Base-by-base conservation (phyloP, 2,797 vertebrate genomes). In the Dryobates pubescens region DNA sequence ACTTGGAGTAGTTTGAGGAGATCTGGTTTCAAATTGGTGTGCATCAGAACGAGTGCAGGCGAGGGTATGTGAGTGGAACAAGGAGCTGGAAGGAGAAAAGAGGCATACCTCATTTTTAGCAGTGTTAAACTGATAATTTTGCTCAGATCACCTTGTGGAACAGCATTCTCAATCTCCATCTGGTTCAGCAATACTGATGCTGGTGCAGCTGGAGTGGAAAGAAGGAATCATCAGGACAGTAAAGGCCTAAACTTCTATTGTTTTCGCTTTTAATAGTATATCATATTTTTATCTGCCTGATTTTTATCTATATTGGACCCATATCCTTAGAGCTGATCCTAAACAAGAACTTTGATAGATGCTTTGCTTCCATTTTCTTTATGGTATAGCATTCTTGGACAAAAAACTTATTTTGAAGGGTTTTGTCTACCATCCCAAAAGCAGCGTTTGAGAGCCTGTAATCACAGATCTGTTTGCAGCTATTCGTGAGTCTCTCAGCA, bases 331-430 rank as follows among this genome's bases (percentile, higher is more conserved):
- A 88, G 17, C 14, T 69, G 41, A 32, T 77, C 17, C 18, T 73
- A 74, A 89, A 20, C 9, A 30, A 53, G 43, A 74, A 17, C 19
- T 84, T 32, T 7, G 23, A 45, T 53, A 62, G 32, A 20, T 82
- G 30, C 20, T 10, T 80, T 41, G 10, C 51, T 86, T 75, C 53
- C 2, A 0, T 91, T 89, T 61, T 77, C 56, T 72, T 92, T 17
- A 24, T 59, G 32, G 16, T 91, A 4, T 54, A 17, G 16, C 6
- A 9, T 70, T 77, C 58, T 80, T 0, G 0, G 49, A 54, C 49
- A 71, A 64, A 61, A 43, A 4, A 13, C n/a, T 69, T 12, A 62
- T 67, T 91, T 63, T 43, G 57, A 77, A 63, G 43, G 24, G 51
- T 77, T 82, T 82, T 63, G 49, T 87, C 57, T 12, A 18, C 30